Conservation (phyloP, 2,888 invertebrate genomes). For the Punctoribates punctum region DNA sequence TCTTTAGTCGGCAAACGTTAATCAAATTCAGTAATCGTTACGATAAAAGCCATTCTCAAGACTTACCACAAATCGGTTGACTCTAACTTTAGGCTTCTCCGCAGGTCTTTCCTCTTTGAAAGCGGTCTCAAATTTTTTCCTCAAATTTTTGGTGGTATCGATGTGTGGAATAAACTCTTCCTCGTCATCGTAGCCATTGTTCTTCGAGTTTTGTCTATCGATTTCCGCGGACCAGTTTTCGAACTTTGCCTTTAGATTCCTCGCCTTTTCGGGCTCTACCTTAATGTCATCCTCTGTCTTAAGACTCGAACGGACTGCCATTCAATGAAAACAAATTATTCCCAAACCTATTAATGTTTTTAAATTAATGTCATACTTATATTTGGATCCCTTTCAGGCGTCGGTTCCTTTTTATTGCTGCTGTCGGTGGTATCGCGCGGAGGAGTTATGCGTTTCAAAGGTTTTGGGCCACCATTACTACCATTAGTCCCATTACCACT, state of each 20-base stretch:
- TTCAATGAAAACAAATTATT: background rate
- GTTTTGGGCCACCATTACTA: conserved; percentile 67
- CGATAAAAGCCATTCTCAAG: background rate
- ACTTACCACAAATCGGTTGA: conserved; percentile 89
- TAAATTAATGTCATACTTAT: conserved; percentile 38
- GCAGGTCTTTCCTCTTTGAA: conserved; percentile 59
- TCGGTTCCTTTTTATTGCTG: conserved; percentile 46
- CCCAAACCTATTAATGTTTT: background rate
- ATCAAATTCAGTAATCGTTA: background rate
- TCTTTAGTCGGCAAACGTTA: background rate
- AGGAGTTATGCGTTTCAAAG: conserved; percentile 82
- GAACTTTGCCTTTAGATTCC: conserved; percentile 77
- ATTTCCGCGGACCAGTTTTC: conserved; percentile 66
- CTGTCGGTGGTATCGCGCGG: conserved; percentile 65
- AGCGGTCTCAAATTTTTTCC: conserved; percentile 82
- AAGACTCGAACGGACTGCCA: conserved; percentile 49
- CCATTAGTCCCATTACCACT: too few relatives aligned
- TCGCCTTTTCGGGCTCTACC: conserved; percentile 70
- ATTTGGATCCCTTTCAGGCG: conserved; percentile 49
- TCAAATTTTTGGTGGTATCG: conserved; percentile 76
- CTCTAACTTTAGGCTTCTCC: conserved; percentile 62
- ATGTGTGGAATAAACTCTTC: conserved; percentile 54
- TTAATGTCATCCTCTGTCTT: conserved; percentile 67
- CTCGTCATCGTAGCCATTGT: conserved; percentile 51
- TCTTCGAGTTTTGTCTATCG: conserved; percentile 49